Evolutionary conservation across 2,888 invertebrate genomes (phyloP).

Genomic region (Apocheima hispidaria): DNA sequence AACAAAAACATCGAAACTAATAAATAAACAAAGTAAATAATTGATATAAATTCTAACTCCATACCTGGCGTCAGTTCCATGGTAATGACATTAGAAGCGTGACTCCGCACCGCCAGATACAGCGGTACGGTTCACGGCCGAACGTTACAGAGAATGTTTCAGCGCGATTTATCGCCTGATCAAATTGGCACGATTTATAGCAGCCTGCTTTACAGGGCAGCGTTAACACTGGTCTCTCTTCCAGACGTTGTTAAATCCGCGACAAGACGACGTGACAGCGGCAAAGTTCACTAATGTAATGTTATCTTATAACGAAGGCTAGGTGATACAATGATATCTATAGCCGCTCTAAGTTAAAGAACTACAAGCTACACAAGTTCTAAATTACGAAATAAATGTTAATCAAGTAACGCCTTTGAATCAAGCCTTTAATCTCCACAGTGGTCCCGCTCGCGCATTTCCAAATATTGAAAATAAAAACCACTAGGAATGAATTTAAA

Average conservation of each 20-base stretch:
- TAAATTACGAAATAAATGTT: too few relatives aligned
- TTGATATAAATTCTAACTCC: constrained; percentile 2
- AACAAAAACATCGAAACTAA: too few relatives aligned
- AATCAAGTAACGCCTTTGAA: too few relatives aligned
- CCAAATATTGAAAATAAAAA: too few relatives aligned
- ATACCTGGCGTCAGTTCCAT: constrained; percentile 17
- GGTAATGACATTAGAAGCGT: constrained; percentile 38
- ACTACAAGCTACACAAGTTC: neutral
- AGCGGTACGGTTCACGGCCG: constrained; percentile 22
- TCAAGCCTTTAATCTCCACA: too few relatives aligned
- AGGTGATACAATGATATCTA: neutral
- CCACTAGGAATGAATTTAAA: too few relatives aligned
- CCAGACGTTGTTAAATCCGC: neutral
- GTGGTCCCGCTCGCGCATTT: too few relatives aligned
- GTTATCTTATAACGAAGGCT: too few relatives aligned
- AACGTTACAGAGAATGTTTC: constrained; percentile 28
- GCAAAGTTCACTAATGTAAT: neutral
- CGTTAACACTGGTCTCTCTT: constrained; percentile 3
- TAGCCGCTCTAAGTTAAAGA: neutral
- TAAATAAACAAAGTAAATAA: too few relatives aligned
- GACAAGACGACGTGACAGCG: neutral
- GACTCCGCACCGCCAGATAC: constrained; percentile 26
- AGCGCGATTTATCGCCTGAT: constrained; percentile 27
- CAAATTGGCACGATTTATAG: constrained; percentile 33
- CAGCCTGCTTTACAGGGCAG: constrained; percentile 16